phyloP scores from a whole-genome alignment of 2,797 vertebrate species.

The Odontamblyopus rebecca region DNA sequence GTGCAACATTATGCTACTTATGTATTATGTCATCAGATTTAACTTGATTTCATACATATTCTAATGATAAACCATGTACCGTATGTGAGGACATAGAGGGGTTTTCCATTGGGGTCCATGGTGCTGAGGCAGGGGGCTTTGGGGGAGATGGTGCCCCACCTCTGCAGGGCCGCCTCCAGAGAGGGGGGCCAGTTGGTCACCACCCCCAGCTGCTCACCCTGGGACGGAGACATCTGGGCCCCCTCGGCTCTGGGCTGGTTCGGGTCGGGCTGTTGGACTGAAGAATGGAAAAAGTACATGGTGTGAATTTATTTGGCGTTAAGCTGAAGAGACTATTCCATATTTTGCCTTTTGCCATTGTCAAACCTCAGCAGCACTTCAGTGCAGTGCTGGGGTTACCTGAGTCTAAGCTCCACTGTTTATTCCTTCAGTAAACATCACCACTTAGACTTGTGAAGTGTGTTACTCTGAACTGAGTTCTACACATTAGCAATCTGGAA shows the following conservation, averaged over 20 bases:
- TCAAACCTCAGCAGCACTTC: too few species aligned
- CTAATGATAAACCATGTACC: slow-evolving; percentile 70
- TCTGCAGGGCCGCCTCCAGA: slow-evolving; percentile 92
- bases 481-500: too few species aligned
- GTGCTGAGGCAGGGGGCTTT: slow-evolving; percentile 97
- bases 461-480: too few species aligned
- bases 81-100: slow-evolving; percentile 92
- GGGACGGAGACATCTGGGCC: slow-evolving; percentile 89
- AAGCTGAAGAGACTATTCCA: neutral
- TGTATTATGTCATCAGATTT: neutral
- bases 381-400: too few species aligned
- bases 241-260: slow-evolving; percentile 96
- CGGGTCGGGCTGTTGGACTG: slow-evolving; percentile 98
- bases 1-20: neutral
- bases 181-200: slow-evolving; percentile 97
- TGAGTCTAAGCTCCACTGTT: too few species aligned
- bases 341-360: too few species aligned
- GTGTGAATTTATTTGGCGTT: neutral
- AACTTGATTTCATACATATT: too few species aligned
- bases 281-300: neutral
- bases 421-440: too few species aligned
- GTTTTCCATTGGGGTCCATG: slow-evolving; percentile 96
- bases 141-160: slow-evolving; percentile 97
- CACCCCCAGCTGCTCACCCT: slow-evolving; percentile 91
- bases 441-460: too few species aligned